A percentile compares a stretch with the other conserved stretches of the same genome.
phyloP scores from a whole-genome alignment of 2,888 invertebrate genomes.

The Caenorhabditis becei region DNA sequence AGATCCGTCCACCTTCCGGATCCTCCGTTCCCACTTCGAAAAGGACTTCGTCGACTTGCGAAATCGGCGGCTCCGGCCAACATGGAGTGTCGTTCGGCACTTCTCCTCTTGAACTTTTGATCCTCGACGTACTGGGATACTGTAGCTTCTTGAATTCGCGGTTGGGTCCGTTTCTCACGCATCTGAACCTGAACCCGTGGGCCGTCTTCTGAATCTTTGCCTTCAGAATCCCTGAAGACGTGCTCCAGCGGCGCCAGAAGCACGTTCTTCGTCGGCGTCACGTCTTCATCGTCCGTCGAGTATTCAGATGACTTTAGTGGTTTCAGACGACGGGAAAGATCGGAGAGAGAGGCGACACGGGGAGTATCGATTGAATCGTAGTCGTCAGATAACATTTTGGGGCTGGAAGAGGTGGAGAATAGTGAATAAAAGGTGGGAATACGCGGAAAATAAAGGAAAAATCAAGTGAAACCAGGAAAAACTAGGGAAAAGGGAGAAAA shows the following conservation, averaged over 20 bases:
- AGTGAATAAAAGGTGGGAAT: constrained; percentile 2
- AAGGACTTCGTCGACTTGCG: constrained; percentile 59
- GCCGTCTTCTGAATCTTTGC: no score
- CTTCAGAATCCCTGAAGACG: no score
- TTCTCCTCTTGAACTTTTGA: constrained; percentile 58
- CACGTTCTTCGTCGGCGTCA: constrained; percentile 40
- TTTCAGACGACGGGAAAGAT: constrained; percentile 22
- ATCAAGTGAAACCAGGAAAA: background rate
- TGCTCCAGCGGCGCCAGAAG: constrained; percentile 30
- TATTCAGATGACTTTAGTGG: background rate
- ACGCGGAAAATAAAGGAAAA: constrained; percentile 1
- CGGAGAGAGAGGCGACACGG: constrained; percentile 48
- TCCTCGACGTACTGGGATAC: constrained; percentile 50
- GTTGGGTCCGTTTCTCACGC: constrained; percentile 35
- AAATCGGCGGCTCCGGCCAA: constrained; percentile 63
- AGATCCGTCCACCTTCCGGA: constrained; percentile 63
- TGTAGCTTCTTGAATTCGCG: constrained; percentile 28
- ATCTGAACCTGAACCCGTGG: constrained; percentile 26
- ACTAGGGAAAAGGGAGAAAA: background rate
- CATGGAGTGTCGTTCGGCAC: constrained; percentile 67
- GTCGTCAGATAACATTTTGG: constrained; percentile 52
- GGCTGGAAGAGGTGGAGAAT: constrained; percentile 16
- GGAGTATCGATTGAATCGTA: constrained; percentile 50
- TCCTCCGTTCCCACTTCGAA: constrained; percentile 37
- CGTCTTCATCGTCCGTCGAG: constrained; percentile 39